phyloP scores from a whole-genome alignment of 1,140 invertebrate genomes.

The Drosophila subpulchrella region DNA sequence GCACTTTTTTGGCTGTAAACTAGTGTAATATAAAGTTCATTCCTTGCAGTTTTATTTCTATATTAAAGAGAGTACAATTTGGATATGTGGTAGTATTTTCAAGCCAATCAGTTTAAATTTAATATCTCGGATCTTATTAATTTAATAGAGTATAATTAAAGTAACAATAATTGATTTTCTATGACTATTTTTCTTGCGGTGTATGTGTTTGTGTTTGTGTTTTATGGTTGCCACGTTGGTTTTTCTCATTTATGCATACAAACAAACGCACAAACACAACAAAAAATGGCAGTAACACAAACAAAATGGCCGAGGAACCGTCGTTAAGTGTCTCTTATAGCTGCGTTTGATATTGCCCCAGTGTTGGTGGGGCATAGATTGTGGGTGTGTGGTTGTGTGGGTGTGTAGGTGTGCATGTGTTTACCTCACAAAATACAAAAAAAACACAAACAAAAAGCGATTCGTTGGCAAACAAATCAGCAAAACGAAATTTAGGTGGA shows the following conservation, averaged over 20 bases:
- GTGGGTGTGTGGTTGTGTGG: neutral
- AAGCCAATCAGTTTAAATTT: too few species aligned
- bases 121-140: too few species aligned
- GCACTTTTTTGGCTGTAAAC: too few species aligned
- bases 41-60: too few species aligned
- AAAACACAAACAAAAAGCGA: constrained; percentile 68
- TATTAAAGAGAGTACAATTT: too few species aligned
- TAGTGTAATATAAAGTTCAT: too few species aligned
- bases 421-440: constrained; percentile 54
- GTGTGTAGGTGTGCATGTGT: constrained; percentile 33
- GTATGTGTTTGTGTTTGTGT: constrained; percentile 25
- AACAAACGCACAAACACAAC: constrained; percentile 37
- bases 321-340: constrained; percentile 72
- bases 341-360: constrained; percentile 29
- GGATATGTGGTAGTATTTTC: too few species aligned
- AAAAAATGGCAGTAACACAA: constrained; percentile 47
- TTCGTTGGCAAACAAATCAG: constrained; percentile 79
- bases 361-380: constrained; percentile 4
- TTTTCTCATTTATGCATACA: constrained; percentile 64
- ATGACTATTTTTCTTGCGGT: neutral
- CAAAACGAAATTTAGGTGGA: constrained; percentile 56
- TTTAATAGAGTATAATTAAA: too few species aligned
- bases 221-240: constrained; percentile 79
- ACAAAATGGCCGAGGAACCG: constrained; percentile 61
- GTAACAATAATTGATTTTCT: too few species aligned